Conservation (phyloP, 2,888 invertebrate species). For the Drosophila limbata region DNA sequence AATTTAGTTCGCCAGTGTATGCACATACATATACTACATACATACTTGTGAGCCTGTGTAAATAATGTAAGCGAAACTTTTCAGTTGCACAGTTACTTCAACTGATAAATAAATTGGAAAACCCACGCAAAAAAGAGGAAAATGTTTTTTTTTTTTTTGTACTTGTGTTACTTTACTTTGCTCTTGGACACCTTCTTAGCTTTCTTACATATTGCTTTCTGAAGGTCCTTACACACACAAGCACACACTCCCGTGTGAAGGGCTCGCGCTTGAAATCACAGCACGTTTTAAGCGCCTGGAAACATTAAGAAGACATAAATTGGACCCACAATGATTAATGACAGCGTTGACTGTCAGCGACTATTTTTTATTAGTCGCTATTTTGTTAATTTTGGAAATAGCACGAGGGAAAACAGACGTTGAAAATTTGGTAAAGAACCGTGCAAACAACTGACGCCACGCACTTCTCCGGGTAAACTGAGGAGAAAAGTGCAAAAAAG, state of each 20-base stretch:
- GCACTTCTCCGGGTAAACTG: slow-evolving; percentile 56
- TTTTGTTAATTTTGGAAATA: slow-evolving; percentile 37
- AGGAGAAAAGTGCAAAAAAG: slow-evolving; percentile 25
- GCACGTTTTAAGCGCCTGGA: slow-evolving; percentile 26
- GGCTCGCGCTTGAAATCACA: slow-evolving; percentile 33
- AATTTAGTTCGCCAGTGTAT: too few relatives aligned
- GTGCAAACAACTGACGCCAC: slow-evolving; percentile 52
- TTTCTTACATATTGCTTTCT: slow-evolving; percentile 66
- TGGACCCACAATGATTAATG: slow-evolving; percentile 20
- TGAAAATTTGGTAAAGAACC: slow-evolving; percentile 16
- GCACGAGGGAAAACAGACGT: slow-evolving; percentile 46
- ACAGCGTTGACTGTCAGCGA: background rate
- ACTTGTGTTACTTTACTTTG: slow-evolving; percentile 3
- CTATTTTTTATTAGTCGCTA: slow-evolving; percentile 17
- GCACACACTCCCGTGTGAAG: slow-evolving; percentile 24
- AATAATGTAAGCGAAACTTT: slow-evolving; percentile 60
- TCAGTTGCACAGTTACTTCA: slow-evolving; percentile 9
- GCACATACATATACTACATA: slow-evolving; percentile 1
- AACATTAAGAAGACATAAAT: slow-evolving; percentile 42
- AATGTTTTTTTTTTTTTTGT: slow-evolving; percentile 23
- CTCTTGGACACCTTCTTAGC: slow-evolving; percentile 60
- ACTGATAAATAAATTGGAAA: slow-evolving; percentile 21
- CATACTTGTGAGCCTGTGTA: slow-evolving; percentile 39
- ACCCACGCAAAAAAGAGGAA: slow-evolving; percentile 20
- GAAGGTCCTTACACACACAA: slow-evolving; percentile 63